Conservation (phyloP, 1,140 invertebrate genomes). For the Brachionus angularis region DNA sequence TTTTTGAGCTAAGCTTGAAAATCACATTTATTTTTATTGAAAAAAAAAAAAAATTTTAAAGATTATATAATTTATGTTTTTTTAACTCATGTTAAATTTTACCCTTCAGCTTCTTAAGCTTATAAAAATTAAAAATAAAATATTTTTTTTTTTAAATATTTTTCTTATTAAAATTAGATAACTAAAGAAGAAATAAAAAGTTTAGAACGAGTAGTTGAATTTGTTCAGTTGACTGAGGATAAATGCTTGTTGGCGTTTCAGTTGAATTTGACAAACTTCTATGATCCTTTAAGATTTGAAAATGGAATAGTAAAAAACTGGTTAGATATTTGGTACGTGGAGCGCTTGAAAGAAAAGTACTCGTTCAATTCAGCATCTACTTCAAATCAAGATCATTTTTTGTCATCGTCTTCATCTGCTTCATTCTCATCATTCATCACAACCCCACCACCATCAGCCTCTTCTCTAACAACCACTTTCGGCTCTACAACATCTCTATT, state of each 20-base stretch:
- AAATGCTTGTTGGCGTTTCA: slow-evolving; percentile 35
- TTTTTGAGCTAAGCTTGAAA: too few relatives aligned
- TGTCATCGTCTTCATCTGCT: background rate
- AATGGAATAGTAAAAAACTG: slow-evolving; percentile 42
- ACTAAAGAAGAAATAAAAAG: slow-evolving; percentile 36
- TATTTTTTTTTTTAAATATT: too few relatives aligned
- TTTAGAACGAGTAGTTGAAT: slow-evolving; percentile 34
- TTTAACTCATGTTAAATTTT: too few relatives aligned
- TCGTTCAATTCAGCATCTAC: background rate
- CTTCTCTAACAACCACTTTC: slow-evolving; percentile 2
- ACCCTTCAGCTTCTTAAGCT: too few relatives aligned
- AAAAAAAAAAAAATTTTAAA: too few relatives aligned
- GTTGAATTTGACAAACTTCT: slow-evolving; percentile 35
- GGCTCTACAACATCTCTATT: slow-evolving; percentile 12
- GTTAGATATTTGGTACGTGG: slow-evolving; percentile 43
- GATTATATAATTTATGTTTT: too few relatives aligned
- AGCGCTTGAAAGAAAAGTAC: slow-evolving; percentile 40
- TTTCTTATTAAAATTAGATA: too few relatives aligned
- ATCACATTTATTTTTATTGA: too few relatives aligned
- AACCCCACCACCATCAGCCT: background rate
- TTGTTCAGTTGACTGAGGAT: slow-evolving; percentile 33
- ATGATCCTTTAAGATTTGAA: slow-evolving; percentile 32
- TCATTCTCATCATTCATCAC: slow-evolving; percentile 15
- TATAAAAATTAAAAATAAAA: too few relatives aligned
- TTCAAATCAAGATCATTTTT: background rate